Evolutionary conservation across 2,888 invertebrate species (phyloP), one percentile per base, ranked within the genome.

Genomic region (Dicyrtoma fusca): DNA sequence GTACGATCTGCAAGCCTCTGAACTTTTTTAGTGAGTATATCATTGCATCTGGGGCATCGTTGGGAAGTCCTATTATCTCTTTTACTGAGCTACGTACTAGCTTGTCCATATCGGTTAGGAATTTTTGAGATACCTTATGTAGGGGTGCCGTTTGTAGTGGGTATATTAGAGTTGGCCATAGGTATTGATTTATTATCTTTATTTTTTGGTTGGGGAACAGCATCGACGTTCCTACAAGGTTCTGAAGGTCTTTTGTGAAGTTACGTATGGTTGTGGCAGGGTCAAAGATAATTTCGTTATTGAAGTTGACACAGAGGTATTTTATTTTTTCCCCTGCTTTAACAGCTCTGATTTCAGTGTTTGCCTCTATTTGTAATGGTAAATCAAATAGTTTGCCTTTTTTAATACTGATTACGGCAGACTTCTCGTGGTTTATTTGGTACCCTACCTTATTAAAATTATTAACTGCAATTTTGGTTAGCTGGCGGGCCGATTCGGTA

Each of bases 161-260:
- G 26, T 71, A 74, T 21, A 71, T 64, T 14, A 64, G 1, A 1
- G 55, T 74, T n/a, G 74, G 74, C 74, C 74, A 71, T n/a, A 74
- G 2, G 23, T 63, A 74, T 63, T 74, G 68, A 19, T 74, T 74
- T 4, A 74, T 74, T 5, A 74, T 69, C 1, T 1, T 4, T 0
- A 74, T 14, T 45, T 71, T 74, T 51, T 74, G 71, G 8, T 71
- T 17, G 13, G 71, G 34, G 1, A 42, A 45, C 1, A 74, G 68
- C 34, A 63, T 49, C 10, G 64, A 44, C 0, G 71, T 53, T 0
- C 61, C 17, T 1, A 68, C 17, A 1, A 74, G 42, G 2, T 51
- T 45, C 44, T 66, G 34, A n/a, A 71, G 26, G 13, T 65, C 49
- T 19, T 61, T 19, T 2, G 42, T 14, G n/a, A 69, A 10, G 0